Conservation (phyloP, 2,797 vertebrate species). For the Pangasius djambal region DNA sequence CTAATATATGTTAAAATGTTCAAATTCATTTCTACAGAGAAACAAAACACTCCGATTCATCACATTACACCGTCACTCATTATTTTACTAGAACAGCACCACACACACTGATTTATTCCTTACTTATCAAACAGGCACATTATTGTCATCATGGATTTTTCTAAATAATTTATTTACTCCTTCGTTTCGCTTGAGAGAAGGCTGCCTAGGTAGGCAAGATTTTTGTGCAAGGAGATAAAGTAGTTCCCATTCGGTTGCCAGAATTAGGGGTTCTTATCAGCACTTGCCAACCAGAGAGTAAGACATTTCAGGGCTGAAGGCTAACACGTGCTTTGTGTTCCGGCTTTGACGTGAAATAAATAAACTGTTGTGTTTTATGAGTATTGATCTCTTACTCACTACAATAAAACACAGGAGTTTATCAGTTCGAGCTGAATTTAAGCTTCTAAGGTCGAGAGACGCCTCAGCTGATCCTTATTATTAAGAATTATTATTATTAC, state of each 20-base stretch:
- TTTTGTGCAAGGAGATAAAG: not conserved
- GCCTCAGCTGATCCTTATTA: not conserved
- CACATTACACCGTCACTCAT: not conserved
- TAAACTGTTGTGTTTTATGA: not conserved
- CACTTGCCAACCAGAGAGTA: not conserved
- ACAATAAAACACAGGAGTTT: not conserved
- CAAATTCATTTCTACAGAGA: not conserved
- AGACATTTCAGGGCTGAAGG: not conserved
- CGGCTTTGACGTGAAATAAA: not conserved
- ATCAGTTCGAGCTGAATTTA: not conserved
- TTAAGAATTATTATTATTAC: not conserved
- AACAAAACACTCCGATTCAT: not conserved
- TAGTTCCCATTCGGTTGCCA: not conserved
- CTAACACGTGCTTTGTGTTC: not conserved
- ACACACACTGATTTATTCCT: not conserved
- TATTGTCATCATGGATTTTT: not conserved
- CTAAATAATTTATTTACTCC: not conserved
- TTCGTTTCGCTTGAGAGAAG: not conserved
- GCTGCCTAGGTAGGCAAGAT: not conserved
- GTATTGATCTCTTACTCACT: not conserved
- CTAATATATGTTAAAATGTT: not conserved
- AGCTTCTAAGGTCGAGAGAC: not conserved
- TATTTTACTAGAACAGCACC: not conserved
- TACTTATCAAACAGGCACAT: not conserved
- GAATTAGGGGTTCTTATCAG: slow-evolving; percentile 2